Percentiles rank a stretch among this genome's conserved stretches.
Evolutionary conservation across 1,140 invertebrate genomes (phyloP).

Genomic region (Atta cephalotes): DNA sequence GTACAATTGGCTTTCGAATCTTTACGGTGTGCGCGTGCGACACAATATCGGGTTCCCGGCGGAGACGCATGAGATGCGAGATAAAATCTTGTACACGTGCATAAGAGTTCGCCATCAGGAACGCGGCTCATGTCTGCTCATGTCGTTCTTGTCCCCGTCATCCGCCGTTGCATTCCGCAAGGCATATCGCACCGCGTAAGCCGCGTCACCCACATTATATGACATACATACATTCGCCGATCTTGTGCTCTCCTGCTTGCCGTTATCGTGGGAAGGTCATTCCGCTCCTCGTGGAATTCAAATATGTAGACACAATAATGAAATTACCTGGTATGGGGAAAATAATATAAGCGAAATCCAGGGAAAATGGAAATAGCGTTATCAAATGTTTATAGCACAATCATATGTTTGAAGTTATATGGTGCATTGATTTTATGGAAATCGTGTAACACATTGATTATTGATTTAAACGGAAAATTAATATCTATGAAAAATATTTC

Average conservation of each 20-base stretch:
- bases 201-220: constrained; percentile 34
- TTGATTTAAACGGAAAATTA: not conserved
- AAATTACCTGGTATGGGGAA: constrained; percentile 8
- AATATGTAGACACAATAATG: constrained; percentile 1
- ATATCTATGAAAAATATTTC: not conserved
- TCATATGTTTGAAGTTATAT: not conserved
- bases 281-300: constrained; percentile 45
- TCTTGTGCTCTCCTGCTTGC: constrained; percentile 41
- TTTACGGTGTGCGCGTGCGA: constrained; percentile 21
- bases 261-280: constrained; percentile 62
- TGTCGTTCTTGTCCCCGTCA: constrained; percentile 16
- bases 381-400: not conserved
- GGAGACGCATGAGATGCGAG: constrained; percentile 34
- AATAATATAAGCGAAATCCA: not conserved
- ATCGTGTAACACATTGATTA: not conserved
- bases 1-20: constrained; percentile 33
- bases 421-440: not conserved
- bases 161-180: constrained; percentile 44
- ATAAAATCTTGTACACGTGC: constrained; percentile 55
- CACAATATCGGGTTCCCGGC: constrained; percentile 26
- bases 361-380: not conserved
- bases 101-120: constrained; percentile 29
- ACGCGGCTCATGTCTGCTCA: constrained; percentile 34
- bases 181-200: constrained; percentile 51
- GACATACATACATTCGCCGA: constrained; percentile 33